These are phyloP conservation scores for Cydia fagiglandana DNA, from an alignment of 1,140 invertebrate species.

Conservation along the genomic window DNA sequence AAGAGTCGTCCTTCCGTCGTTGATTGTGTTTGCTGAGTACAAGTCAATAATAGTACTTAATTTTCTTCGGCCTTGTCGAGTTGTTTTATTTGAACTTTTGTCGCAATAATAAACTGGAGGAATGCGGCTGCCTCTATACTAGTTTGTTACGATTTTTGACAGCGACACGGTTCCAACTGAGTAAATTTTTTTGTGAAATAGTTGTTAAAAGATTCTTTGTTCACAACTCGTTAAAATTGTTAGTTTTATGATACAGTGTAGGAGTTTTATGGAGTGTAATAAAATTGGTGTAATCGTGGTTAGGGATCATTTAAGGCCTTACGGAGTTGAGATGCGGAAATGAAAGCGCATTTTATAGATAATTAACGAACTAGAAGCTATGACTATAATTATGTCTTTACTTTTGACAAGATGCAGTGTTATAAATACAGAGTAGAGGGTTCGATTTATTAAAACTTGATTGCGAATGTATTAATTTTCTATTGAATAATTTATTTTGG, in stretches of 20 bases:
- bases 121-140: neutral
- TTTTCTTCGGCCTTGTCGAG: constrained; percentile 54
- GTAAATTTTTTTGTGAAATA: neutral
- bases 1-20: constrained; percentile 50
- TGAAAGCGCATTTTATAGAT: constrained; percentile 1
- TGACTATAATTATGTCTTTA: constrained; percentile 1
- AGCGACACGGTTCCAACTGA: neutral
- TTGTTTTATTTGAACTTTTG: constrained; percentile 51
- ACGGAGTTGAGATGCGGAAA: neutral
- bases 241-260: constrained; percentile 4
- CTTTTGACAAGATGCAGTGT: neutral
- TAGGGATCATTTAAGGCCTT: neutral
- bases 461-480: neutral
- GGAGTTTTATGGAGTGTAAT: constrained; percentile 11
- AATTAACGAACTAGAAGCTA: neutral
- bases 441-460: neutral
- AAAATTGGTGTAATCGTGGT: neutral
- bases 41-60: constrained; percentile 58
- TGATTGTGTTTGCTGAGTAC: constrained; percentile 65
- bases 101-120: constrained; percentile 22
- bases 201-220: neutral
- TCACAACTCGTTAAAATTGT: neutral
- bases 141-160: neutral
- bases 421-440: neutral
- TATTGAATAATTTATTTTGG: too few relatives aligned